phyloP scores from a whole-genome alignment of 2,113 vertebrate genomes.

The rat (Rattus norvegicus) region DNA sequence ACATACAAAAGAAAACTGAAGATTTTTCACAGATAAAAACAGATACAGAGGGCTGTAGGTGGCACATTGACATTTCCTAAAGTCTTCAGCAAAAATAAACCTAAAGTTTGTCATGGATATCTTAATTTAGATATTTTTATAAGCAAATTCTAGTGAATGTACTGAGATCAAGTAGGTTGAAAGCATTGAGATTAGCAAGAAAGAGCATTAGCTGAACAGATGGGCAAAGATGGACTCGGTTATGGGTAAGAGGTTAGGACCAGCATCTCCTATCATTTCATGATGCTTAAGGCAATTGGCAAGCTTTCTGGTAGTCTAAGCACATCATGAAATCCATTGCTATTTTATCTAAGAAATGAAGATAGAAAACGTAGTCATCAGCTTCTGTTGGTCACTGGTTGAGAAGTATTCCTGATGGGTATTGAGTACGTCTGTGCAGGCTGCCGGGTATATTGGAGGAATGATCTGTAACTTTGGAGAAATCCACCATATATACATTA shows the following conservation, averaged over 20 bases:
- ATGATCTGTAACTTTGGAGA: not conserved
- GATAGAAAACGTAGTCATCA: not conserved
- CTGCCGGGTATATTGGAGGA: not conserved
- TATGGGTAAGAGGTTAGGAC: not conserved
- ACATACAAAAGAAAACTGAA: not conserved
- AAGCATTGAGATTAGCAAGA: not conserved
- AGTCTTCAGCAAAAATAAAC: not conserved
- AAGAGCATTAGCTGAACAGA: not conserved
- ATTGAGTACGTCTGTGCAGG: not conserved
- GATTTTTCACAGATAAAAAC: not conserved
- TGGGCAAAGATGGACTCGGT: not conserved
- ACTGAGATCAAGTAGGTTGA: not conserved
- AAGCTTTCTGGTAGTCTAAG: not conserved
- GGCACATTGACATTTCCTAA: not conserved
- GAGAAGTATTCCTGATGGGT: not conserved
- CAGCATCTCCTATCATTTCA: not conserved
- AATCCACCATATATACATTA: not conserved
- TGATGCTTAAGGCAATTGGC: not conserved
- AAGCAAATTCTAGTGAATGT: constrained; percentile 13
- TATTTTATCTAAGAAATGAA: not conserved
- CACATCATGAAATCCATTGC: not conserved
- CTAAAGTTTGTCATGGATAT: not conserved
- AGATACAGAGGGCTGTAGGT: not conserved
- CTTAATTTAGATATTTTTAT: not conserved
- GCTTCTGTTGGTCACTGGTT: not conserved